Base-by-base conservation (phyloP, 2,113 vertebrate genomes). In the human (Homo sapiens) region DNA sequence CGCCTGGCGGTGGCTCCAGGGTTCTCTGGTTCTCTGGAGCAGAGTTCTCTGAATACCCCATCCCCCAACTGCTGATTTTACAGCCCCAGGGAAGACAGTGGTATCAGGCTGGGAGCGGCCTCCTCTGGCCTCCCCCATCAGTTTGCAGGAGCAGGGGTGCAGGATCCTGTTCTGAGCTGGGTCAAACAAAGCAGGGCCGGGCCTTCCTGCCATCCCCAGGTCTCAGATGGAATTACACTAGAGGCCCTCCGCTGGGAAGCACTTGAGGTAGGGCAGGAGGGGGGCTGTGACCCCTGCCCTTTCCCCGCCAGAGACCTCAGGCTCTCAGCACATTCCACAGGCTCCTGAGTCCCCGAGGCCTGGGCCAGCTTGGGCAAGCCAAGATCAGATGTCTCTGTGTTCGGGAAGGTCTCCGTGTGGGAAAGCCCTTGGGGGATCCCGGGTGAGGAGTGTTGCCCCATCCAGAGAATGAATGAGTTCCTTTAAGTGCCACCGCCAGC, bases 151-250 rank as follows among this genome's bases (percentile, higher is more conserved):
- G 61, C 52, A 4, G 22, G 45, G 25, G 40, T 73, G 20, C 6
- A 45, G 22, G 35, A 9, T 13, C 85, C 85, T 66, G 0, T 25
- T 81, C 97, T 68, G 22, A 64, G 27, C 95, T 91, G 43, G 25
- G 61, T 83, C 68, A 48, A 70, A 84, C 16, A 50, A 48, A 61
- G 22, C n/a, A 12, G 61, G 66, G 81, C 83, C 25, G 86, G 91
- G 81, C 92, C 89, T 81, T 66, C 61, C 23, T 43, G 3, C 45
- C 10, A 64, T 57, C 32, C 68, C 90, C 89, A 52, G 25, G 91
- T 93, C 93, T 93, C 93, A 95, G 98, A 96, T 98, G 96, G 61
- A 98, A 95, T 95, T 79, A 79, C 87, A 93, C 61, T 95, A 96
- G 92, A 18, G 59, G 0, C 90, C 93, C 90, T 96, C 96, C 68